Evolutionary conservation across 2,113 vertebrate species (phyloP).

Genomic region (Chelonoidis abingdonii): DNA sequence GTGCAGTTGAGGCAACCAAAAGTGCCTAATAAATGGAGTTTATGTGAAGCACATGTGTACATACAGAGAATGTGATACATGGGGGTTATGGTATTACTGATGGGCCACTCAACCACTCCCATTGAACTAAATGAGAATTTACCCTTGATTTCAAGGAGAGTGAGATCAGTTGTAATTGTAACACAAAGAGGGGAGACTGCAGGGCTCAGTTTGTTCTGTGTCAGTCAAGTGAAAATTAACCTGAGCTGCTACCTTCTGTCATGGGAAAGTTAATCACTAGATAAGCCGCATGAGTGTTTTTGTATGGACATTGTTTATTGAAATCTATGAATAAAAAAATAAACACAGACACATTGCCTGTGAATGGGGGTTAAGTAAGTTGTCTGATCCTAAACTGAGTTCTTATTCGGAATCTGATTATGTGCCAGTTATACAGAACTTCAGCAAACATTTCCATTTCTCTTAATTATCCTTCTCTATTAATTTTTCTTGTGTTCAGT

Average conservation of each 20-base stretch:
- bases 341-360: not conserved
- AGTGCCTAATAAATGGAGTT: not conserved
- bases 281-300: rapidly evolving
- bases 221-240: not conserved
- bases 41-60: not conserved
- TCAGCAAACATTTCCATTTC: conserved; percentile 55
- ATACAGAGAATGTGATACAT: not conserved
- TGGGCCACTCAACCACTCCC: not conserved
- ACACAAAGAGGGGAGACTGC: not conserved
- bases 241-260: not conserved
- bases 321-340: not conserved
- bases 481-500: conserved; percentile 38
- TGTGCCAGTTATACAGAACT: conserved; percentile 53
- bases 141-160: not conserved
- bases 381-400: conserved; percentile 12
- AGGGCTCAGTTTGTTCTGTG: not conserved
- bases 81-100: not conserved
- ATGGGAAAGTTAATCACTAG: not conserved
- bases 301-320: not conserved
- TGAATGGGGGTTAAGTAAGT: not conserved
- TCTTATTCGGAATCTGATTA: conserved; percentile 48
- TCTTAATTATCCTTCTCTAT: conserved; percentile 59
- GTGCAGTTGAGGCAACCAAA: not conserved
- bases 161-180: not conserved
- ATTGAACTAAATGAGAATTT: not conserved